Evolutionary conservation across 2,888 invertebrate genomes (phyloP), one percentile per base, ranked within the genome.

Genomic region (Idaea straminata): DNA sequence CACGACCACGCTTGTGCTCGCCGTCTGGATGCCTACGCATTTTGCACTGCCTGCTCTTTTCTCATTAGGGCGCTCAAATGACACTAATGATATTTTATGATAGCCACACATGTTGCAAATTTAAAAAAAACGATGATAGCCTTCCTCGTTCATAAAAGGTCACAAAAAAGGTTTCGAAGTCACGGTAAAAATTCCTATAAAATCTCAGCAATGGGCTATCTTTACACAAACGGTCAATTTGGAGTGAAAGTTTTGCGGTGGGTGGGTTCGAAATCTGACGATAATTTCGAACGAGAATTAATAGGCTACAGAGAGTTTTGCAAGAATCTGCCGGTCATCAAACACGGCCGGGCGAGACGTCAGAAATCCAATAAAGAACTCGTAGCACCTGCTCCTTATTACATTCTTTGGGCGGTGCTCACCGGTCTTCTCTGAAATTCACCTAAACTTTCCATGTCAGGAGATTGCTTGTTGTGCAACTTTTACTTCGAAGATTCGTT

Each of bases 341-440:
- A 87, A 88, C 88, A 91, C 89, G 91, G 91, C 90, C 86, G 80
- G 78, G 78, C 70, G 91, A 91, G 91, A 88, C 89, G 91, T 86
- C 88, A 86, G 87, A 91, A 91, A 92, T 92, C 89, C 91, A 92
- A 92, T 92, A 92, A 92, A 90, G 91, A 89, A 90, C 82, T 86
- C 83, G 84, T 83, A 83, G 84, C 91, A 92, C 92, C 92, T 92
- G 91, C 83, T 85, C 88, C 89, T 90, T 92, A 92, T 92, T 91
- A 91, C 92, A 92, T 92, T 92, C 92, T 88, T 90, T 86, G 83
- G 84, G 85, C 84, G 88, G 84, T 87, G 84, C 87, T 86, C 83
- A 83, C 83, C 83, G 83, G 79, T 81, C 84, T 80, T 80, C 77
- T 77, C 83, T 81, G 81, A 88, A 88, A 88, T 87, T 86, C 82